Evolutionary conservation across 2,888 invertebrate species (phyloP).

Genomic region (Agelastica alni): DNA sequence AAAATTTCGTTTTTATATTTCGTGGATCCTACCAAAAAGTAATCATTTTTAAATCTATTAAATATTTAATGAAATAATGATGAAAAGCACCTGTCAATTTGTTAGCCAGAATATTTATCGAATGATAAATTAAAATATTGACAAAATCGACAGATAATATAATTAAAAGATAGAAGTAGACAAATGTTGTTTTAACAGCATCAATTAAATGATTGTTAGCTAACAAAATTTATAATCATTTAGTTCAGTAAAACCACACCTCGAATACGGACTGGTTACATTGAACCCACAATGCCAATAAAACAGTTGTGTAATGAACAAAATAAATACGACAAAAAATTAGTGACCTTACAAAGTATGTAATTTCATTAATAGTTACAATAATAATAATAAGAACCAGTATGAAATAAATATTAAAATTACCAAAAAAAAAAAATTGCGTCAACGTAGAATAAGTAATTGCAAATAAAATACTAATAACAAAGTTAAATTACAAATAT

Average conservation of each 20-base stretch:
- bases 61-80: not conserved
- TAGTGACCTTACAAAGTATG: constrained; percentile 37
- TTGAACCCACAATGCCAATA: constrained; percentile 29
- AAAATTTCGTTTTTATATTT: too few species aligned
- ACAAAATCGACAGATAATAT: not conserved
- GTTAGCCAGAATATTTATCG: not conserved
- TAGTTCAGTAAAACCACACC: constrained; percentile 16
- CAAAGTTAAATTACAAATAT: too few species aligned
- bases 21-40: too few species aligned
- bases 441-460: too few species aligned
- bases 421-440: too few species aligned
- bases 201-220: constrained; percentile 15
- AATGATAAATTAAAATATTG: constrained; percentile 8
- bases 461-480: too few species aligned
- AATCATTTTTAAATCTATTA: too few species aligned
- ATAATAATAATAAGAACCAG: too few species aligned
- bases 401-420: too few species aligned
- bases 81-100: not conserved
- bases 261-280: constrained; percentile 10
- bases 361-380: too few species aligned
- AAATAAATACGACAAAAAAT: constrained; percentile 24
- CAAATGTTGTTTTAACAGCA: constrained; percentile 18
- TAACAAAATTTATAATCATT: constrained; percentile 21
- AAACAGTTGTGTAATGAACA: constrained; percentile 22
- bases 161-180: constrained; percentile 8